Evolutionary conservation across 2,888 invertebrate genomes (phyloP), one percentile per base, ranked within the genome.

Genomic region (Brachyopa scutellaris): DNA sequence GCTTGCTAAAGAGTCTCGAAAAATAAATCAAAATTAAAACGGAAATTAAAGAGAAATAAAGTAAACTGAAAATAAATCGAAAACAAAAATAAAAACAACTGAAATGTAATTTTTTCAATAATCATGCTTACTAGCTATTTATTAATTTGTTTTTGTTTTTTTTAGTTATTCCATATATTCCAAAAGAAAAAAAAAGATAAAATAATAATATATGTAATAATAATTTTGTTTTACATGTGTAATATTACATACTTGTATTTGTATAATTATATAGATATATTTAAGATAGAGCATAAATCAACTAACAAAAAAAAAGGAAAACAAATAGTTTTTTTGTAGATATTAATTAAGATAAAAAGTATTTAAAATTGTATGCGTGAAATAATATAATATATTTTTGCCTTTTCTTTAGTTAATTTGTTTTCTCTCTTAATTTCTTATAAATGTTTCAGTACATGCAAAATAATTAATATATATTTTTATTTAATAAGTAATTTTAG

Each of bases 371-470:
- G 49, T 64, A 78, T 62, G 67, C 13, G 47, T 79, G 70, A 51
- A 76, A 69, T 64, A 49, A 62, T 21, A 15, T 51, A 23, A 26
- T 64, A 26, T 21, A 49, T 21, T 55, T 57, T 70, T 72, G 33
- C 45, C 66, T 64, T 57, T 47, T 62, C 31, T 51, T 57, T 47
- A 42, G 40, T 72, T 59, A 36, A 11, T 72, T 77, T 49, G 11
- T 69, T 57, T 57, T 66, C 21, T 33, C 33, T 62, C 51, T 67
- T 64, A 61, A 62, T 55, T 77, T 79, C 53, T 61, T 73, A 61
- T 51, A 78, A 73, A 73, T 55, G 31, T 73, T 80, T 80, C 80
- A 80, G 80, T 80, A 76, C 80, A 80, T 74, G 80, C 80, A 73
- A 79, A 80, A 36, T 69, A 69, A 70, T 80, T 51, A 36, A 31